A percentile compares a stretch with the other conserved stretches of the same genome.
Conservation (phyloP, 2,797 vertebrate genomes). For the Clamator glandarius region DNA sequence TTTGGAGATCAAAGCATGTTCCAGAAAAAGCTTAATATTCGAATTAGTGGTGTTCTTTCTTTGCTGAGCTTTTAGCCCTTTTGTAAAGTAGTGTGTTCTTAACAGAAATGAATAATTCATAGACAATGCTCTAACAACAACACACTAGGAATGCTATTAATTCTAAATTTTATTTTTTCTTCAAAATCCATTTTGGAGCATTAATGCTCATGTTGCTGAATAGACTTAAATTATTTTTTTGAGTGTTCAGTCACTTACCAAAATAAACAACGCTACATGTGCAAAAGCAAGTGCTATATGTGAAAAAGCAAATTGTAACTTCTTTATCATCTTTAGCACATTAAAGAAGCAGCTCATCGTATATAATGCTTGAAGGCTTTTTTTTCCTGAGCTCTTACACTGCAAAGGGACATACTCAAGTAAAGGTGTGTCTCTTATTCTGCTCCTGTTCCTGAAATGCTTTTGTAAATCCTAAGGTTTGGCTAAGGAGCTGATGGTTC, state of each 20-base stretch:
- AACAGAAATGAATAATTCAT: constrained; percentile 75
- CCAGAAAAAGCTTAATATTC: constrained; percentile 76
- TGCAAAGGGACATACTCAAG: neutral
- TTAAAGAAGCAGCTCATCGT: neutral
- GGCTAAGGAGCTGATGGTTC: neutral
- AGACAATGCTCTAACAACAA: constrained; percentile 53
- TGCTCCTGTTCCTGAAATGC: neutral
- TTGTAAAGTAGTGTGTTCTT: constrained; percentile 62
- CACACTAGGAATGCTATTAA: constrained; percentile 61
- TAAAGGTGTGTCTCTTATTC: neutral
- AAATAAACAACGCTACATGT: constrained; percentile 7
- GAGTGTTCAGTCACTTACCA: neutral
- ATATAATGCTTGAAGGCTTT: neutral
- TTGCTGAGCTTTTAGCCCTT: constrained; percentile 70
- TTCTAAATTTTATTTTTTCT: constrained; percentile 33
- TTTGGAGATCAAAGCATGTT: constrained; percentile 74
- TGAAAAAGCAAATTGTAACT: neutral
- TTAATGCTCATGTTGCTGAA: constrained; percentile 25
- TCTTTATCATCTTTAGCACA: neutral
- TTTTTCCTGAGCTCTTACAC: neutral
- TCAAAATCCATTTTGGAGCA: neutral
- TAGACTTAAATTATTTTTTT: constrained; percentile 2
- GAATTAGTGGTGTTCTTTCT: constrained; percentile 71
- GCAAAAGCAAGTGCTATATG: neutral
- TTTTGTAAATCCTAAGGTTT: neutral